These are phyloP conservation scores for Agrochola litura DNA, from an alignment of 2,888 invertebrate species.

Conservation along the genomic window DNA sequence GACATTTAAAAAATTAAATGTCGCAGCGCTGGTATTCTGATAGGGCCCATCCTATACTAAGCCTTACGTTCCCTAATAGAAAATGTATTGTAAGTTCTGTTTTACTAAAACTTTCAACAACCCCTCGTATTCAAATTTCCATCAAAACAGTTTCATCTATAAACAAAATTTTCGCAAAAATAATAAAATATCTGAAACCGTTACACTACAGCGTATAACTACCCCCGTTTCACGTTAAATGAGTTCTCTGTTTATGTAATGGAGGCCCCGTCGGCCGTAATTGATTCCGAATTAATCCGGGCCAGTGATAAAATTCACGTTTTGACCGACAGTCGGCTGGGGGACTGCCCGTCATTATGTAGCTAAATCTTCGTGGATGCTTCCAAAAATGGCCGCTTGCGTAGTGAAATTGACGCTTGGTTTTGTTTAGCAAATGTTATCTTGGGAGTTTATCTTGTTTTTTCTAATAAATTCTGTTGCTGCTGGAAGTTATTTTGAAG, in stretches of 20 bases:
- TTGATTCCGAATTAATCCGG: conserved; percentile 79
- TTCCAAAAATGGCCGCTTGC: conserved; percentile 27
- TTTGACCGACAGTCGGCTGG: conserved; percentile 58
- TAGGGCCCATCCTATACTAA: too few species aligned
- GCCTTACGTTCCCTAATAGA: not conserved
- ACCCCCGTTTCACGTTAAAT: conserved; percentile 68
- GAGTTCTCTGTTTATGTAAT: conserved; percentile 78
- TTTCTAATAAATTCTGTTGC: not conserved
- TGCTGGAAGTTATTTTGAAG: not conserved
- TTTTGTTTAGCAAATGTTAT: conserved; percentile 12
- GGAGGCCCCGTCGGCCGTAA: conserved; percentile 72
- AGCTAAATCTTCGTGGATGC: conserved; percentile 37
- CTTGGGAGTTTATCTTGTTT: not conserved
- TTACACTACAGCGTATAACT: conserved; percentile 49
- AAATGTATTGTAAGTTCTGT: not conserved
- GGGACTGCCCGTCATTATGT: conserved; percentile 38
- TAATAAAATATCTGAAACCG: conserved; percentile 1
- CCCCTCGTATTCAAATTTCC: not conserved
- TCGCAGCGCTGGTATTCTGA: too few species aligned
- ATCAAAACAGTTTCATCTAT: not conserved
- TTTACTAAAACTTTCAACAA: not conserved
- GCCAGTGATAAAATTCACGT: conserved; percentile 72
- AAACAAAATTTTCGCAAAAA: not conserved
- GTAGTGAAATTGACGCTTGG: conserved; percentile 20
- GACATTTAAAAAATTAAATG: too few species aligned